These are phyloP conservation scores for Dendrophyllia cribrosa DNA, from an alignment of 64 coral and sea anemone genomes.

Conservation along the genomic window DNA sequence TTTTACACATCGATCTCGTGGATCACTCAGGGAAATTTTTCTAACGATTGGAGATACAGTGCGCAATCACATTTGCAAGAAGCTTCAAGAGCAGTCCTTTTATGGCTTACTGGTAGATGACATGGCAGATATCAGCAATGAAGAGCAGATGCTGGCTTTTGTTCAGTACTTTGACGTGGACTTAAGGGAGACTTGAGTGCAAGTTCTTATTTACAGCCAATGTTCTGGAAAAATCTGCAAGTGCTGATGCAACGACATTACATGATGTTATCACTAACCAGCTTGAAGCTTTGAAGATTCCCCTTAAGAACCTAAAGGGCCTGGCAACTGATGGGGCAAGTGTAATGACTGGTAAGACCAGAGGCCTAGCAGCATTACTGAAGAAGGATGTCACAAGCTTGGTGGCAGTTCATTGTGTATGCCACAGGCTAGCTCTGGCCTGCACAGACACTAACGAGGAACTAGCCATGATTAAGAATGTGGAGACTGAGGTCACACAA, in stretches of 20 bases:
- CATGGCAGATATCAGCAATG: no score
- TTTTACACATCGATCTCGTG: conserved; percentile 4
- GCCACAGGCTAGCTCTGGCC: no score
- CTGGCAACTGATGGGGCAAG: conserved; percentile 57
- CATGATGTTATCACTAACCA: conserved; percentile 31
- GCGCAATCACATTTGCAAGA: no score
- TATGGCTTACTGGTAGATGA: no score
- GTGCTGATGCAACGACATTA: conserved; percentile 57
- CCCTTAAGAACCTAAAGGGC: conserved; percentile 46
- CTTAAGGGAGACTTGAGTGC: conserved; percentile 23
- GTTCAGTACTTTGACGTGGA: conserved; percentile 54
- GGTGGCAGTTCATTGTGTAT: no score
- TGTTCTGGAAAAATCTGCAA: conserved; percentile 50
- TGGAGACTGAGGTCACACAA: no score
- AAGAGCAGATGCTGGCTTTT: no score
- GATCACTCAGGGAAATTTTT: conserved; percentile 25
- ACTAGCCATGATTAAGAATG: no score
- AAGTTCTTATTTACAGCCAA: conserved; percentile 64
- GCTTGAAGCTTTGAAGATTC: conserved; percentile 31
- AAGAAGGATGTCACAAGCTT: no score
- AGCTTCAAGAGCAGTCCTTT: no score
- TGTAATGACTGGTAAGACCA: conserved; percentile 39
- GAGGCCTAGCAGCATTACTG: no score
- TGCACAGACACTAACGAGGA: no score
- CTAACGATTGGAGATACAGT: conserved; percentile 11